These are phyloP conservation scores for Lasioglossum albipes DNA, from an alignment of 1,140 invertebrate genomes.

Conservation along the genomic window DNA sequence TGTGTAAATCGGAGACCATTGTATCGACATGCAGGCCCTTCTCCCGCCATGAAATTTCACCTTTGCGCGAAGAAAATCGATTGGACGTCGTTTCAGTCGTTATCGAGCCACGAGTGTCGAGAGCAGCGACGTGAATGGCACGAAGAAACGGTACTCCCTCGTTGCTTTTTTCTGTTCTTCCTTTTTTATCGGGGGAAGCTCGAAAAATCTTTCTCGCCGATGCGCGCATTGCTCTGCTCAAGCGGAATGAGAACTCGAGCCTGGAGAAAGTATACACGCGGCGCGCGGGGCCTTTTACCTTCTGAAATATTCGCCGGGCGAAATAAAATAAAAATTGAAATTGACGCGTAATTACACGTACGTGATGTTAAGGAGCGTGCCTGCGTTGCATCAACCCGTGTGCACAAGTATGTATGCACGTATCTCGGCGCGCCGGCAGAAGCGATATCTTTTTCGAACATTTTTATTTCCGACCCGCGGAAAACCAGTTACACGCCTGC, in stretches of 20 bases:
- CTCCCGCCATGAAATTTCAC: too few species aligned
- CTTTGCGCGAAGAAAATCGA: too few species aligned
- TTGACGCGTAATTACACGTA: slow-evolving; percentile 41
- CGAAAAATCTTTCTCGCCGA: slow-evolving; percentile 28
- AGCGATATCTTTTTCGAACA: not conserved
- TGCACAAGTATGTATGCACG: too few species aligned
- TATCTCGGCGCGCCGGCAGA: too few species aligned
- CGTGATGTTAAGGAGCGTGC: slow-evolving; percentile 20
- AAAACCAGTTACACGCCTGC: slow-evolving; percentile 19
- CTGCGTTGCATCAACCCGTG: not conserved
- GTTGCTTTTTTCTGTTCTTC: too few species aligned
- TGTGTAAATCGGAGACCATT: not conserved
- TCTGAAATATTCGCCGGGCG: slow-evolving; percentile 37
- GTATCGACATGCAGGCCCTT: not conserved
- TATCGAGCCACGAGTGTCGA: too few species aligned
- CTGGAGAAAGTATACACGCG: slow-evolving; percentile 24
- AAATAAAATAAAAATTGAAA: slow-evolving; percentile 45
- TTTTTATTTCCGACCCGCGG: not conserved
- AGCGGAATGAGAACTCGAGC: slow-evolving; percentile 40
- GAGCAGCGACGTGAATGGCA: not conserved
- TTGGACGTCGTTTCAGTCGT: too few species aligned
- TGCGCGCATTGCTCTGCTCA: slow-evolving; percentile 10
- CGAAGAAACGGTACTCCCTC: slow-evolving; percentile 4
- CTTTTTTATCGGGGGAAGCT: not conserved
- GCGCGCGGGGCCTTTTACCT: slow-evolving; percentile 37